Percentiles rank a stretch among this genome's conserved stretches.
These are phyloP conservation scores for Takifugu flavidus DNA, from an alignment of 2,113 vertebrate genomes.

Conservation along the genomic window DNA sequence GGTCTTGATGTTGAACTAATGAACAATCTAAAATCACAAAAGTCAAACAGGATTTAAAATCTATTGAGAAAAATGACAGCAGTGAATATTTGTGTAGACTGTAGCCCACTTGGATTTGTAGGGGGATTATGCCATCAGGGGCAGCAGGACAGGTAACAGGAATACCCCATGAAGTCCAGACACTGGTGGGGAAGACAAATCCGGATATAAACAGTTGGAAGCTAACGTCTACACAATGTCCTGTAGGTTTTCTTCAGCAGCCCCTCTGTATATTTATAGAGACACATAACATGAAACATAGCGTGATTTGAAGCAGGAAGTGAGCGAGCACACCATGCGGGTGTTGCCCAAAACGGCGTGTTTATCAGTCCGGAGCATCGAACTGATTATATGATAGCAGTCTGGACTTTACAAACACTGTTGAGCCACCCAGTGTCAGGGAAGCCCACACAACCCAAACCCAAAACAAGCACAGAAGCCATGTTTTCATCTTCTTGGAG, in stretches of 20 bases:
- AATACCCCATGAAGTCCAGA: no score
- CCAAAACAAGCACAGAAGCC: constrained; percentile 32
- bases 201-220: constrained; percentile 33
- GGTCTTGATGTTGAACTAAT: no score
- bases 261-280: constrained; percentile 15
- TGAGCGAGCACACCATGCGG: constrained; percentile 37
- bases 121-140: no score
- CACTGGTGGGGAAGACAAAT: background rate
- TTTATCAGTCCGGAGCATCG: constrained; percentile 43
- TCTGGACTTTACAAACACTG: constrained; percentile 43
- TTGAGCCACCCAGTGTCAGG: constrained; percentile 35
- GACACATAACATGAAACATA: background rate
- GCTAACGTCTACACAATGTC: constrained; percentile 30
- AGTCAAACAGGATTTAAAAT: no score
- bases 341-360: constrained; percentile 39
- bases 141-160: no score
- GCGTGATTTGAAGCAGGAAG: constrained; percentile 21
- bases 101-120: no score
- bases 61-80: no score
- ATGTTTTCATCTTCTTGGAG: constrained; percentile 60
- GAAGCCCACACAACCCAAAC: constrained; percentile 14
- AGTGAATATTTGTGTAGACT: no score
- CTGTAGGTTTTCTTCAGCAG: constrained; percentile 32
- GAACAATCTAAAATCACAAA: no score
- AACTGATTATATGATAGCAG: constrained; percentile 50